phyloP scores from a whole-genome alignment of 2,888 invertebrate species.

The Anoncus sp. region DNA sequence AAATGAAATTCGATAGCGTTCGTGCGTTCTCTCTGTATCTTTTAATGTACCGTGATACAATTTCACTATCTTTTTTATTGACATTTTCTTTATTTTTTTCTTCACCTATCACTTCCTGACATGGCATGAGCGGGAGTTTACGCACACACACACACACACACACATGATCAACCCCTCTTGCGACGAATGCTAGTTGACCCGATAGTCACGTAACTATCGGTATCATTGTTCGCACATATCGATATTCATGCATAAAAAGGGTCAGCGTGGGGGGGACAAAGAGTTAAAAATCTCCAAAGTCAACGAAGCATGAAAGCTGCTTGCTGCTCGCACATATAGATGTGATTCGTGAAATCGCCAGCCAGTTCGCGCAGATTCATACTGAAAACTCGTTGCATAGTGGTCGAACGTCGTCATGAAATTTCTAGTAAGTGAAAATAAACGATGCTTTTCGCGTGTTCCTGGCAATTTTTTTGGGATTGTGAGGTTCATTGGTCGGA shows the following conservation, averaged over 20 bases:
- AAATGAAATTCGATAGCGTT: constrained; percentile 53
- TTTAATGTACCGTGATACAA: constrained; percentile 13
- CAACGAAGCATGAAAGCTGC: constrained; percentile 79
- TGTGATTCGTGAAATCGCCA: constrained; percentile 75
- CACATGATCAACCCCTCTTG: constrained; percentile 48
- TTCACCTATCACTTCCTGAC: constrained; percentile 76
- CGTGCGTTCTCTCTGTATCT: not conserved
- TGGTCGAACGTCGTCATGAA: constrained; percentile 72
- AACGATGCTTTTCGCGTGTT: not conserved
- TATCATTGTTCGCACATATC: no score
- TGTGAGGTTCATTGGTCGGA: not conserved
- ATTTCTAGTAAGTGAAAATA: constrained; percentile 77
- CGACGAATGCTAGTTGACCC: constrained; percentile 19
- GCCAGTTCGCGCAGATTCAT: constrained; percentile 78
- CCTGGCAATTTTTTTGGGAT: not conserved
- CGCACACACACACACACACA: constrained; percentile 7
- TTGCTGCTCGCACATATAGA: constrained; percentile 79
- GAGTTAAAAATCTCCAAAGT: constrained; percentile 64
- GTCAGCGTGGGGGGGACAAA: constrained; percentile 54
- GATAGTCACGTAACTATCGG: constrained; percentile 70
- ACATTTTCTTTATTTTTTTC: constrained; percentile 7
- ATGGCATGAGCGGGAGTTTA: constrained; percentile 12
- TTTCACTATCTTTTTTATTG: constrained; percentile 29
- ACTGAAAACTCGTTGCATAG: constrained; percentile 72
- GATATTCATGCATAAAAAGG: constrained; percentile 7